Evolutionary conservation across 2,888 invertebrate species (phyloP), one percentile per base, ranked within the genome.

Genomic region (Caradrina clavipalpis): DNA sequence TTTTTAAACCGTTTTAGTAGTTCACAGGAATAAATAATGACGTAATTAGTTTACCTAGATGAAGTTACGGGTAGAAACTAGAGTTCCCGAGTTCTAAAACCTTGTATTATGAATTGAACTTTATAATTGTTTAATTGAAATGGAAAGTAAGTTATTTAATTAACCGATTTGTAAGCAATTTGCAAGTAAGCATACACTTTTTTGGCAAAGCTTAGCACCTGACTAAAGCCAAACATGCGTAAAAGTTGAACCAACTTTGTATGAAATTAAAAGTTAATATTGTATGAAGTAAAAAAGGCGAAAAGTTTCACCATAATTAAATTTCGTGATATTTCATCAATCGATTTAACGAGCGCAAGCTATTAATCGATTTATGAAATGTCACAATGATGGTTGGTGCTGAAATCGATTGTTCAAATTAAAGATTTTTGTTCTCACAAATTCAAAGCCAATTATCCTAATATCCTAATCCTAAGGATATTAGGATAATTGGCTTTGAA

Each of bases 131-230:
- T 11, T 19, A 39, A 47, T 19, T 11, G 19, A 45, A 53, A 11
- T 53, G 6, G 22, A n/a, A 39, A 22, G 26, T 21, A 42, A 50
- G 49, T 54, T 60, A 71, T 45, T 59, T 22, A 71, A 71, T 71
- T 2, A 61, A 61, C 11, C 54, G 5, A 78, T 76, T 62, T 2
- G 58, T 76, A 76, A 47, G 26, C 61, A 10, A 22, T 26, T 5
- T 8, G 17, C 22, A 15, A 19, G 17, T 35, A n/a, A 55, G 19
- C 1, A 42, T 8, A 31, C 11, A 2, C 42, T 51, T 53, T 71
- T 65, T 78, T 62, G 73, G 61, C 50, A 62, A 60, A 7, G 47
- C 47, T 58, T 76, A 65, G 75, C 72, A 61, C 21, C 2, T 11
- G 1, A 50, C 61, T 64, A 64, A 76, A 21, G n/a, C 49, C 39